Base-by-base conservation (phyloP, 2,113 vertebrate species). In the Opisthocomus hoazin region DNA sequence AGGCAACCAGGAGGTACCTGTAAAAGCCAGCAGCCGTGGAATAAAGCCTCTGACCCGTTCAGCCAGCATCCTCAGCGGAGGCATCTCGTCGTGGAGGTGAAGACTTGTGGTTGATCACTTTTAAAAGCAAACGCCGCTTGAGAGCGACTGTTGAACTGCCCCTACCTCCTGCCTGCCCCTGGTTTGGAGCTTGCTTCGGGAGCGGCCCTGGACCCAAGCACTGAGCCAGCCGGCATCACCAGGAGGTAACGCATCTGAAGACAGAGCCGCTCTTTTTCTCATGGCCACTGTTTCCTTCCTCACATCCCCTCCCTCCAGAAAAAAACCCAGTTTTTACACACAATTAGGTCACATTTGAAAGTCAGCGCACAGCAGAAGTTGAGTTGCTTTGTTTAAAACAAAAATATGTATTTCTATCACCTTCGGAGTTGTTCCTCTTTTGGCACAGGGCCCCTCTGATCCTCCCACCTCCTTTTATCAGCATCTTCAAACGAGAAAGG, bases 391-490 rank as follows among this genome's bases (percentile, higher is more conserved):
- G 84, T 94, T 95, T 53, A 53, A 93, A 95, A 89, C 12, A 34
- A 96, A 96, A 90, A 37, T 74, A 27, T 30, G 83, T 27, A 73
- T 76, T 95, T 92, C 89, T 68, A 92, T 79, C 95, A 96, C 90
- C 92, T 93, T 4, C 94, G 94, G 94, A 96, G 66, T 41, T 76
- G 92, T 87, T 95, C 58, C 61, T 92, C 70, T 92, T 89, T 57
- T 5, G 15, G 96, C 88, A 73, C 73, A 32, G 64, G 51, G 88
- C 63, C 77, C 65, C 83, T 95, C 83, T 96, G 96, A 95, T 97
- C 95, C 96, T 89, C 91, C 96, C 91, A 87, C 89, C 88, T 89
- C 71, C 90, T 96, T 97, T 97, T 92, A 96, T 96, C 95, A 93
- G 87, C 85, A 82, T 26, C 95, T 96, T 97, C 97, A 97, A 96